Evolutionary conservation across 2,113 vertebrate genomes (phyloP), one percentile per base, ranked within the genome.

Genomic region (Toxotes chatareus): DNA sequence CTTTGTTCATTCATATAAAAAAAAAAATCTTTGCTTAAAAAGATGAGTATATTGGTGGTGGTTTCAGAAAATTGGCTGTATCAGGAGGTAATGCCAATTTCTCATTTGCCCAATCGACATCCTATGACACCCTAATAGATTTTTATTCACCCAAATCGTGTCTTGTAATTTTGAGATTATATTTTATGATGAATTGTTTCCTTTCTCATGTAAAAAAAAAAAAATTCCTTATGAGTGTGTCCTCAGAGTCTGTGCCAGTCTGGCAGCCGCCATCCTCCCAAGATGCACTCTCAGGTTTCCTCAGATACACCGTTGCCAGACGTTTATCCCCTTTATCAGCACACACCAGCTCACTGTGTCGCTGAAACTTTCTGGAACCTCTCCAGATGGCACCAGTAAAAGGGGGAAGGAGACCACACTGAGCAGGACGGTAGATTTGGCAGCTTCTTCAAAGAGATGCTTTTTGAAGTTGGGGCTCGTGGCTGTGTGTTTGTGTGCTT

Each of bases 321-420:
- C 71, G 27, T 27, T 27, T 27, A 23, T 56, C 2, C 11, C 60
- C 76, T 86, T 91, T 89, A 86, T 92, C 86, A 78, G 81, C 66
- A 10, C 53, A 76, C 76, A 75, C 60, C 76, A 51, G 82, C 84
- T 86, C 81, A 47, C 73, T 75, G 83, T 84, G 83, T 76, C 44
- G 44, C 82, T 84, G 84, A 76, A 44, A 38, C 71, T 23, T 72
- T 75, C 73, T 90, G 89, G 90, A 92, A 60, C 72, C 13, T 66
- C 82, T 91, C 91, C 92, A 92, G 76, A 92, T 93, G 90, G 85
- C 86, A 74, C 67, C 23, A 64, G 83, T 84, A 72, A 78, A 85
- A 81, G 46, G 79, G 62, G 73, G 38, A 82, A 82, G 69, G 82
- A 84, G 86, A 74, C 72, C 86, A 71, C 9, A 65, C 16, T 8